Evolutionary conservation across 2,797 vertebrate genomes (phyloP), one percentile per base, ranked within the genome.

Genomic region (Manis javanica): DNA sequence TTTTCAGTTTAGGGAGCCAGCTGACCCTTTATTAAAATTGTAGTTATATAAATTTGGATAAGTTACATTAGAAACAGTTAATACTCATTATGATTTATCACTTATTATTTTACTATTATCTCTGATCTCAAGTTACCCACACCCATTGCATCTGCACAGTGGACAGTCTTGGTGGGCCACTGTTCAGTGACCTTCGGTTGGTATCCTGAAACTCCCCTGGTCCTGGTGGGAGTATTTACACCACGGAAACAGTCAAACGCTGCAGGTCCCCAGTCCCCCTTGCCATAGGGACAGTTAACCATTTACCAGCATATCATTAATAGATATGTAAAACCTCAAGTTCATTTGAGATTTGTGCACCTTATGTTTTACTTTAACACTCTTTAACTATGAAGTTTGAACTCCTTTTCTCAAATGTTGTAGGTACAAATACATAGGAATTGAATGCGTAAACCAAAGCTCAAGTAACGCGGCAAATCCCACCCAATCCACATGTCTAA

Each of bases 91-190:
- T 11, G 7, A 26, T 31, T 26, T 34, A 2, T 29, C 34, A 19
- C 49, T 68, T 37, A 21, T 16, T 42, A 12, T 34, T 0, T 12
- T 77, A 37, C 34, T n/a, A 14, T 57, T n/a, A 11, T 0, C 37
- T 10, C 1, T 24, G 68, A 53, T n/a, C 18, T 8, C 0, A 3
- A 26, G 37, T 23, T 16, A 2, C 7, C 31, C 24, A 14, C 4
- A 1, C 11, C 42, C 29, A 14, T 51, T 3, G 19, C 5, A 2
- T 15, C 61, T 11, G 23, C 1, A 3, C 13, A 5, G 75, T 2
- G 37, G 16, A 18, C 26, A 2, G 37, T 29, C 24, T 31, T 46
- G 46, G 46, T 46, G 46, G 46, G 46, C 46, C 11, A 10, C 10
- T 7, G 24, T 19, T 5, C 37, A 19, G 77, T 42, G 37, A 81